Evolutionary conservation across 1,140 invertebrate species (phyloP), one percentile per base, ranked within the genome.

Genomic region (Drosophila asahinai): DNA sequence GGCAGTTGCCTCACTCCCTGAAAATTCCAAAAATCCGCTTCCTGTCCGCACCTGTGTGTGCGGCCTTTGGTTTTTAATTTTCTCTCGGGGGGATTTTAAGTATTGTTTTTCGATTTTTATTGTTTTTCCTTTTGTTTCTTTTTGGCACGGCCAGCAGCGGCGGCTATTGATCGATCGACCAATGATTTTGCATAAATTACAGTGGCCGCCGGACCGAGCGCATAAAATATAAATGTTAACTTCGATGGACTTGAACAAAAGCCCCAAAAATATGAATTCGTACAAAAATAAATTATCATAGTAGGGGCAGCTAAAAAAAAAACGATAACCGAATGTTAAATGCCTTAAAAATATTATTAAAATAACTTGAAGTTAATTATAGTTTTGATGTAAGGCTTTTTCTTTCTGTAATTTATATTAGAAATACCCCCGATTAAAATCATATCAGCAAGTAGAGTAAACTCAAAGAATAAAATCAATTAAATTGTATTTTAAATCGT

Each of bases 151-250:
- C 73, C 47, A 68, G 48, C 75, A 64, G 57, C 67, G 64, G 57
- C 67, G 48, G 65, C 76, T 76, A 81, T 87, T 89, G 84, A 87
- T 89, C 86, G 84, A 87, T 87, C 84, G 86, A 58, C 68, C 86
- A 81, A 90, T 90, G 86, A 90, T 90, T 90, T 90, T 90, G 86
- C 86, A 90, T 90, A 90, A 90, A 90, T 90, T 90, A 90, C 68
- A 36, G 49, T 17, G 61, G 52, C 59, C 22, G 3, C 22, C 22
- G 22, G 22, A 25, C 22, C 22, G 47, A 38, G 30, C 25, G 22
- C 63, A 60, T 49, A 58, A 70, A 76, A 66, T 64, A 71, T 66
- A 77, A 72, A 82, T 49, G 51, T 72, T 63, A 72, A 77, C 59
- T 74, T 72, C 27, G 43, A 30, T 68, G n/a, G 77, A 78, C 73